Conservation (phyloP, 2,888 invertebrate species). For the Epirrhoe tristata region DNA sequence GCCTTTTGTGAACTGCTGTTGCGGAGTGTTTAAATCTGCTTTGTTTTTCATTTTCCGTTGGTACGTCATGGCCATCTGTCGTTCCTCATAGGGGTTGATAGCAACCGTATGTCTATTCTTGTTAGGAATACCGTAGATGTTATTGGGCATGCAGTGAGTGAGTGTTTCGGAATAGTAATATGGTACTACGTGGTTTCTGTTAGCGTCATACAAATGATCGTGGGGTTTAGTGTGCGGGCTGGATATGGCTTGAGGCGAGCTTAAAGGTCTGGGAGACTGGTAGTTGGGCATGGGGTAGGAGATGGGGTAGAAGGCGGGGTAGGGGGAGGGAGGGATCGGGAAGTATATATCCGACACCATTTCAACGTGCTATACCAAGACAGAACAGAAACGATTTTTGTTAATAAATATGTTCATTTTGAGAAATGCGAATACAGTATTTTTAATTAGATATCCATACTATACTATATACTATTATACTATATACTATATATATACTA, state of each 20-base stretch:
- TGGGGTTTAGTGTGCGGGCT: slow-evolving; percentile 72
- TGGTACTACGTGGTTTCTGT: slow-evolving; percentile 82
- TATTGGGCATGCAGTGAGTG: slow-evolving; percentile 77
- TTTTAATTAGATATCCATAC: too few relatives aligned
- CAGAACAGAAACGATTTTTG: slow-evolving; percentile 80
- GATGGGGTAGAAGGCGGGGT: slow-evolving; percentile 77
- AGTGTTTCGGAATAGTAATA: slow-evolving; percentile 81
- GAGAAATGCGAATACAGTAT: slow-evolving; percentile 46
- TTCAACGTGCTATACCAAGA: slow-evolving; percentile 89
- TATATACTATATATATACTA: too few relatives aligned
- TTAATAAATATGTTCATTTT: slow-evolving; percentile 65
- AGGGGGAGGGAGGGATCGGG: slow-evolving; percentile 81
- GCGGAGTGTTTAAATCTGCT: slow-evolving; percentile 54
- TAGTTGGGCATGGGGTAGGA: slow-evolving; percentile 69
- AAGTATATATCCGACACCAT: slow-evolving; percentile 91
- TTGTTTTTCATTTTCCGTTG: slow-evolving; percentile 60
- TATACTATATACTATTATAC: too few relatives aligned
- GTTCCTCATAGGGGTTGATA: slow-evolving; percentile 69
- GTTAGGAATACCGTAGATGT: slow-evolving; percentile 67
- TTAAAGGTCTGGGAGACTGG: slow-evolving; percentile 53
- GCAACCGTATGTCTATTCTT: slow-evolving; percentile 72
- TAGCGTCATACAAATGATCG: slow-evolving; percentile 84
- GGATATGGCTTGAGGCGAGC: slow-evolving; percentile 69
- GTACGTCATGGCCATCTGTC: slow-evolving; percentile 55
- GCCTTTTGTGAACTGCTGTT: slow-evolving; percentile 48